Evolutionary conservation across 2,797 vertebrate genomes (phyloP).

Genomic region (Thunnus albacares): DNA sequence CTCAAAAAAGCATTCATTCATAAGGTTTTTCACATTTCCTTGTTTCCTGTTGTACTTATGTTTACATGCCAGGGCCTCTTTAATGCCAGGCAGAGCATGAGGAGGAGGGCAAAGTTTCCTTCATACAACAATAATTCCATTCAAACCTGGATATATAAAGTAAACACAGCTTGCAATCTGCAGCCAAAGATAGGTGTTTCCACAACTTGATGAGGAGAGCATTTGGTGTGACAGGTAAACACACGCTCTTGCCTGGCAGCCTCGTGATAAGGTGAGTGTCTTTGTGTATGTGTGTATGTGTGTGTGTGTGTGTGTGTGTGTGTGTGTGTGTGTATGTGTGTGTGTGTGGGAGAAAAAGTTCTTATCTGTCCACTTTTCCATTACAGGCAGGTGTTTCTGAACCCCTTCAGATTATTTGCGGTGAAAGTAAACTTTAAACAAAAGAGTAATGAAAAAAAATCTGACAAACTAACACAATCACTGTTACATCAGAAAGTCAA

Average conservation of each 20-base stretch:
- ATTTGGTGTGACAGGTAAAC: conserved; percentile 27
- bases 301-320: too few species aligned
- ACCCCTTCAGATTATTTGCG: conserved; percentile 10
- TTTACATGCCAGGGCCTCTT: conserved; percentile 35
- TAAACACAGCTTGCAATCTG: conserved; percentile 61
- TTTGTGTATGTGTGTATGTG: too few species aligned
- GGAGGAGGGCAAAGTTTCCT: conserved; percentile 28
- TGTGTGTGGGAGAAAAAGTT: conserved; percentile 13
- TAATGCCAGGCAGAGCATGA: conserved; percentile 37
- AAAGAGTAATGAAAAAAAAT: conserved; percentile 32
- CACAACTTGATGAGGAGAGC: conserved; percentile 32
- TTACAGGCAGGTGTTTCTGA: conserved; percentile 54
- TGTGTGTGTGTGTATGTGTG: too few species aligned
- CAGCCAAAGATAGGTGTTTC: conserved; percentile 50
- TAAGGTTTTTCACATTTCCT: conserved; percentile 1
- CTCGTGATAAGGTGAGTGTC: neutral
- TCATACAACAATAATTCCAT: conserved; percentile 35
- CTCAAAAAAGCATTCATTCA: conserved; percentile 25
- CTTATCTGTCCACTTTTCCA: conserved; percentile 62
- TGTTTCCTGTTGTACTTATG: conserved; percentile 30
- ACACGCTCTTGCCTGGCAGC: neutral
- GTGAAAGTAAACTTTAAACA: conserved; percentile 44
- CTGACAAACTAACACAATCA: conserved; percentile 4
- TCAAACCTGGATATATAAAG: conserved; percentile 41
- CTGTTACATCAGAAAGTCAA: conserved; percentile 36